Conservation (phyloP, 2,113 vertebrate species). For the Psilopogon haemacephalus region DNA sequence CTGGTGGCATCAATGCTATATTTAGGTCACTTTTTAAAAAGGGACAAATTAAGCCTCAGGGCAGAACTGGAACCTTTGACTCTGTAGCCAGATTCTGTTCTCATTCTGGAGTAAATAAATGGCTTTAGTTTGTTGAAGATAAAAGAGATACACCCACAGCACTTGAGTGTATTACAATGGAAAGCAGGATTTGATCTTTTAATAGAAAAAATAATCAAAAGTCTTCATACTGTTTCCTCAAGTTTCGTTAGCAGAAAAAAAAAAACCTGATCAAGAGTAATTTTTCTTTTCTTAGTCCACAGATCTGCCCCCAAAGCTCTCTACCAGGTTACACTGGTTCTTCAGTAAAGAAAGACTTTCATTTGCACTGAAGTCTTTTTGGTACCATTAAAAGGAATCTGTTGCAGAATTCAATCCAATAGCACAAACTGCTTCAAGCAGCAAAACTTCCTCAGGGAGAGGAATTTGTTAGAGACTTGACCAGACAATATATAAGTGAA, state of each 20-base stretch:
- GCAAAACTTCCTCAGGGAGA: neutral
- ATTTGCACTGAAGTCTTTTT: neutral
- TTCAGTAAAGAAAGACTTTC: neutral
- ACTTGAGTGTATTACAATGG: neutral
- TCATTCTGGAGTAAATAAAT: neutral
- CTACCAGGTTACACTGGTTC: neutral
- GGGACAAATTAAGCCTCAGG: slow-evolving; percentile 9
- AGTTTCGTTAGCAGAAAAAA: neutral
- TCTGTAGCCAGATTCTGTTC: neutral
- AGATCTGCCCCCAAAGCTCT: neutral
- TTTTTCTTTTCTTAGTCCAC: neutral
- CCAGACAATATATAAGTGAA: neutral
- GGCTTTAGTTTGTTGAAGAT: neutral
- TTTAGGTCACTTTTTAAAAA: slow-evolving; percentile 56
- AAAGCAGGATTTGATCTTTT: slow-evolving; percentile 16
- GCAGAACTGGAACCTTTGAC: neutral
- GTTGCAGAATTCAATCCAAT: neutral
- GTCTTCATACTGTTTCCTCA: neutral
- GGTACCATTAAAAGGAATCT: neutral
- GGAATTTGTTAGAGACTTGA: neutral
- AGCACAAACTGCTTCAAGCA: neutral
- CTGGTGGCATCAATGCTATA: neutral
- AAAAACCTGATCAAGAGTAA: neutral
- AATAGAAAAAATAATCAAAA: neutral
- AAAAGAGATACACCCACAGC: neutral